Conservation (phyloP, 2,113 vertebrate species). For the Amblyopsis rosae region DNA sequence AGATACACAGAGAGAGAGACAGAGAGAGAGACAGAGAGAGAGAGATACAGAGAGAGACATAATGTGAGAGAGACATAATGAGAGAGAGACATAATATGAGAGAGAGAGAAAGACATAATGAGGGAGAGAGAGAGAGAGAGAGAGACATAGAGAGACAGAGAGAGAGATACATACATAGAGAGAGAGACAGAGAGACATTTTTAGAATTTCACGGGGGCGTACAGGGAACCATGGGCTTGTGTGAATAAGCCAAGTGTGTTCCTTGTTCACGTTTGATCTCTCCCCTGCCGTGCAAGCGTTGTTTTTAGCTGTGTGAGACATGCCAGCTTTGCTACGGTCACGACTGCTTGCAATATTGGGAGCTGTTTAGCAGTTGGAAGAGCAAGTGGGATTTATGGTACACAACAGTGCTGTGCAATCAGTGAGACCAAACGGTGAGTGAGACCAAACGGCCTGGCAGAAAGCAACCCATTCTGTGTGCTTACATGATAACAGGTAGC, state of each 20-base stretch:
- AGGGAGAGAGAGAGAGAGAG: not conserved
- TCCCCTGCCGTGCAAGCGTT: constrained; percentile 42
- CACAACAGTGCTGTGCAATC: constrained; percentile 9
- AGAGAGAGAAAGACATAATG: not conserved
- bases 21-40: not conserved
- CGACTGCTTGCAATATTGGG: constrained; percentile 34
- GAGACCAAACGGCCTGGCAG: not conserved
- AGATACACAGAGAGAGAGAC: no score
- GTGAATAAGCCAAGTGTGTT: constrained; percentile 58
- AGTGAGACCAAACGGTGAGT: no score
- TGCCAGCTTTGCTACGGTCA: constrained; percentile 30
- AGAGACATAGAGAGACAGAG: not conserved
- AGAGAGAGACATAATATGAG: no score
- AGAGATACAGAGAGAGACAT: no score
- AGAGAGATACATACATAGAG: no score
- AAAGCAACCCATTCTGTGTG: constrained; percentile 1
- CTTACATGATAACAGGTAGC: not conserved
- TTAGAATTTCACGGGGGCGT: constrained; percentile 71
- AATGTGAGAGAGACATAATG: no score
- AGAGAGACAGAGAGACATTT: constrained; percentile 45
- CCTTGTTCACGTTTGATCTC: constrained; percentile 31
- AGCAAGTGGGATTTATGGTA: constrained; percentile 19
- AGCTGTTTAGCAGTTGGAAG: constrained; percentile 31
- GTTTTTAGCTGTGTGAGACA: constrained; percentile 32
- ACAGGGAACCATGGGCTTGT: constrained; percentile 54